Conservation (phyloP, 2,113 vertebrate genomes). For the Elephantulus edwardii region DNA sequence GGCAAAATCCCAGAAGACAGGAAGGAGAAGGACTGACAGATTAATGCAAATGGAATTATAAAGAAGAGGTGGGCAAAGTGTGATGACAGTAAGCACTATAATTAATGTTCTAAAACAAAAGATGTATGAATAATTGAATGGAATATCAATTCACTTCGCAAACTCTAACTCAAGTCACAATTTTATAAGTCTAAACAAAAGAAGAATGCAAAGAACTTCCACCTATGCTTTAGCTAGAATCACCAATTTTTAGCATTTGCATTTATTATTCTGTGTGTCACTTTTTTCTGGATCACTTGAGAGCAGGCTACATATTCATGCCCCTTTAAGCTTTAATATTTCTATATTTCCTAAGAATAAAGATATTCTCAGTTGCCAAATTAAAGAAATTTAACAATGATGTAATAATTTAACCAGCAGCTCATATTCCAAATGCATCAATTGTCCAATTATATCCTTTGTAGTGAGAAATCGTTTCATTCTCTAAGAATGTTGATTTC, state of each 20-base stretch:
- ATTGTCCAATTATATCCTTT: not conserved
- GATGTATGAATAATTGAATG: no score
- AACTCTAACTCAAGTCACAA: no score
- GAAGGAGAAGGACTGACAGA: no score
- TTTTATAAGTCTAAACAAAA: no score
- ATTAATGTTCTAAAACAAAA: no score
- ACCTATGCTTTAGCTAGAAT: not conserved
- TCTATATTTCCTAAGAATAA: not conserved
- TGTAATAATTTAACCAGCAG: slow-evolving; percentile 7
- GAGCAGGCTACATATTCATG: not conserved
- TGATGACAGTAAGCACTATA: no score
- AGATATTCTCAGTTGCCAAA: not conserved
- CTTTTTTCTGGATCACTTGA: not conserved
- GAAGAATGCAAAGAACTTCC: not conserved
- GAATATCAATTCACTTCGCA: no score
- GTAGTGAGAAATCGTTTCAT: not conserved
- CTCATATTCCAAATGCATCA: slow-evolving; percentile 30
- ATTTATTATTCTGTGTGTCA: not conserved
- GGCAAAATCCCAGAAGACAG: no score
- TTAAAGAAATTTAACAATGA: slow-evolving; percentile 14
- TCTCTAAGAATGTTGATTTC: no score
- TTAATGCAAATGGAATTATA: no score
- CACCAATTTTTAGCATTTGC: not conserved
- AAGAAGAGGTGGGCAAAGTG: no score
- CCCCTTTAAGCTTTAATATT: slow-evolving; percentile 10